phyloP scores from a whole-genome alignment of 2,888 invertebrate species.

The Balanococcus diminutus region DNA sequence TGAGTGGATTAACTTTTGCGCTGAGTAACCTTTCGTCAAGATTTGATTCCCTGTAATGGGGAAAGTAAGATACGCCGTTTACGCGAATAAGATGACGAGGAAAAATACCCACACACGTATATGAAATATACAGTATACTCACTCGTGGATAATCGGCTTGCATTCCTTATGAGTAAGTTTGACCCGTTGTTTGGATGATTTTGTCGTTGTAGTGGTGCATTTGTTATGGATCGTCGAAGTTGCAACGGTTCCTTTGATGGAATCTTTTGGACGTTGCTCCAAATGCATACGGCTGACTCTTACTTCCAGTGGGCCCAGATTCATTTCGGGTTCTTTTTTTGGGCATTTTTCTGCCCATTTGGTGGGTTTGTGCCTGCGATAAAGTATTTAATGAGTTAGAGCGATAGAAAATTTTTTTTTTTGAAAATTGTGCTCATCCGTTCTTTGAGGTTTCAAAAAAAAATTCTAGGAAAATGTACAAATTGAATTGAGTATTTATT shows the following conservation, averaged over 20 bases:
- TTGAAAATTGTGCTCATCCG: too few relatives aligned
- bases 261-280: constrained; percentile 19
- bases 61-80: not conserved
- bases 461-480: too few relatives aligned
- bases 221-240: not conserved
- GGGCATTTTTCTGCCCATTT: not conserved
- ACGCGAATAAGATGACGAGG: not conserved
- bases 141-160: not conserved
- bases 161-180: constrained; percentile 17
- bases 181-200: not conserved
- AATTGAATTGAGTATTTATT: too few relatives aligned
- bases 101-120: not conserved
- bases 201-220: not conserved
- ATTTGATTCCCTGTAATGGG: not conserved
- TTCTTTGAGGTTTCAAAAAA: too few relatives aligned
- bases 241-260: not conserved
- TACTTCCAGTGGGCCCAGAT: constrained; percentile 1
- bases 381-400: not conserved
- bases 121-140: too few relatives aligned
- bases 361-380: not conserved
- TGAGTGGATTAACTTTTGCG: constrained; percentile 42
- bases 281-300: constrained; percentile 35
- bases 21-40: constrained; percentile 24
- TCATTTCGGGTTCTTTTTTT: constrained; percentile 1
- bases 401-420: too few relatives aligned